Conservation (phyloP, 2,797 vertebrate species). For the Thunnus albacares region DNA sequence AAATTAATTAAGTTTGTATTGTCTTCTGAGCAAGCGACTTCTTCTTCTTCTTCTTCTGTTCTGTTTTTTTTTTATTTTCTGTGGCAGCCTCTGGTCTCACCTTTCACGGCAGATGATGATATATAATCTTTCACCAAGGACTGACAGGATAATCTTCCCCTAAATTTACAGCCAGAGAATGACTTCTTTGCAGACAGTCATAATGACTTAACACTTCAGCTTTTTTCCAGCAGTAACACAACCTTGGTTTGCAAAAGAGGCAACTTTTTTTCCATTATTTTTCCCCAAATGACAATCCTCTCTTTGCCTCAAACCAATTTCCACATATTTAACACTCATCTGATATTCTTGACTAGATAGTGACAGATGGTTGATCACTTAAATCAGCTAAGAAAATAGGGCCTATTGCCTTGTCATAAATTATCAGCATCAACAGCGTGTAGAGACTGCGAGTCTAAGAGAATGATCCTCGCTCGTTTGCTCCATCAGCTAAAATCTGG, state of each 20-base stretch:
- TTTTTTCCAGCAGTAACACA: slow-evolving; percentile 9
- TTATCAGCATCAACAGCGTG: slow-evolving; percentile 21
- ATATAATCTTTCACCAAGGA: neutral
- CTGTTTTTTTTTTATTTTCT: neutral
- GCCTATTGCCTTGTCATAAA: slow-evolving; percentile 43
- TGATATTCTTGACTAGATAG: slow-evolving; percentile 31
- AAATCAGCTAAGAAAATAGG: slow-evolving; percentile 26
- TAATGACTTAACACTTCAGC: neutral
- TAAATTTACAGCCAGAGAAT: slow-evolving; percentile 4
- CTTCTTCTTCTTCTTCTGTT: neutral
- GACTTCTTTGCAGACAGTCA: slow-evolving; percentile 11
- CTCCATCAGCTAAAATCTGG: slow-evolving; percentile 54
- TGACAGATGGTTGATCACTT: slow-evolving; percentile 39
- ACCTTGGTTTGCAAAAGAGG: neutral
- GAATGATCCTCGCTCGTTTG: slow-evolving; percentile 27
- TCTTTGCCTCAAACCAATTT: neutral
- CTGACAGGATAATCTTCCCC: slow-evolving; percentile 24
- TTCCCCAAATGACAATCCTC: neutral
- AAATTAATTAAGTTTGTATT: neutral
- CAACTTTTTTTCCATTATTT: neutral
- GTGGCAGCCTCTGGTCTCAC: slow-evolving; percentile 1
- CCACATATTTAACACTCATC: slow-evolving; percentile 20
- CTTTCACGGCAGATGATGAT: slow-evolving; percentile 19
- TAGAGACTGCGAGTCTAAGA: neutral
- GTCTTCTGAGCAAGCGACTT: neutral